Percentiles rank a stretch among this genome's conserved stretches.
phyloP scores from a whole-genome alignment of 1,140 invertebrate genomes.

The Trinorchestia longiramus region DNA sequence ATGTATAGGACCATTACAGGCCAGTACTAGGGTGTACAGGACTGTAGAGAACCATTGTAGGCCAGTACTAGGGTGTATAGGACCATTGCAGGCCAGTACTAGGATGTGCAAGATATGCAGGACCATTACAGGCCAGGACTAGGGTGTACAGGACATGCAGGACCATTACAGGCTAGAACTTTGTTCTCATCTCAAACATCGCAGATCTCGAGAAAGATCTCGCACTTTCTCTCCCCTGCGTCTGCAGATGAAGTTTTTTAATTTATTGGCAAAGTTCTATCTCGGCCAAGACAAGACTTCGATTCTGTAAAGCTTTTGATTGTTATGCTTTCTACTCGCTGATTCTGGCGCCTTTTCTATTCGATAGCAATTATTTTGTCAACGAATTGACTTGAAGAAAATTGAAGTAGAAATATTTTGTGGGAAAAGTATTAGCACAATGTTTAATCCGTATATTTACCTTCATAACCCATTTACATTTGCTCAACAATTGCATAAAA shows the following conservation, averaged over 20 bases:
- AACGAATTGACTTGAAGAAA: neutral
- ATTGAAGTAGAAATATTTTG: neutral
- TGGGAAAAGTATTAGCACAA: too few species aligned
- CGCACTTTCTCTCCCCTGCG: too few species aligned
- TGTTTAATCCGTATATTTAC: too few species aligned
- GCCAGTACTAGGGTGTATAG: too few species aligned
- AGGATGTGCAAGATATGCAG: neutral
- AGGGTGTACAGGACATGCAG: too few species aligned
- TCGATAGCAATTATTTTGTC: neutral
- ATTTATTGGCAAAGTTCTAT: slow-evolving; percentile 14
- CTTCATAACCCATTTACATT: neutral
- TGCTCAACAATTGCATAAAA: neutral
- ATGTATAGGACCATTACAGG: too few species aligned
- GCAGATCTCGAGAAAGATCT: neutral
- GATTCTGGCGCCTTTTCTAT: neutral
- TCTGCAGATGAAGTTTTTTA: neutral
- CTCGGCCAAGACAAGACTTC: neutral
- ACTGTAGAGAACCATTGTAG: too few species aligned
- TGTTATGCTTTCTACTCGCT: neutral
- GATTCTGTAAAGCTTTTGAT: neutral
- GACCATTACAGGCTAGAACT: neutral
- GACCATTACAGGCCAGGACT: too few species aligned
- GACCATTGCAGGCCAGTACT: neutral
- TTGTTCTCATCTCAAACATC: neutral
- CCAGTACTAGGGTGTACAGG: too few species aligned